Percentiles rank a stretch among this genome's conserved stretches.
Conservation (phyloP, 1,140 invertebrate species). For the Bombus superbus region DNA sequence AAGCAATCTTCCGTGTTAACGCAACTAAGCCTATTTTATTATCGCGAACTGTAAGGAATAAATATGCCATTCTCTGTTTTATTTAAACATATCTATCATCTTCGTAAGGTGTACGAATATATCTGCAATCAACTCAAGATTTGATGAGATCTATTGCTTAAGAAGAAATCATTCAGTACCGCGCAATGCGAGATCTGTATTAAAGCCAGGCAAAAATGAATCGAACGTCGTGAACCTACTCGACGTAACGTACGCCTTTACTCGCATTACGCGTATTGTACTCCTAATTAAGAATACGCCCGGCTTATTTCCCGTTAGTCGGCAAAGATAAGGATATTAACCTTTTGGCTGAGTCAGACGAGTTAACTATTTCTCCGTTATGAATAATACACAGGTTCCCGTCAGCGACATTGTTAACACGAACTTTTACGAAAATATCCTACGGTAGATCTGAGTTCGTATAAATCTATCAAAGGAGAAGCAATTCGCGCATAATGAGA, state of each 20-base stretch:
- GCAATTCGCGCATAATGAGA: background rate
- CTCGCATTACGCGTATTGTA: slow-evolving; percentile 23
- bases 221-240: background rate
- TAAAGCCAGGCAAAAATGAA: background rate
- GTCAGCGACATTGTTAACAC: background rate
- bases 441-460: background rate
- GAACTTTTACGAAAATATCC: background rate
- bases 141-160: background rate
- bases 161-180: background rate
- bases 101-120: background rate
- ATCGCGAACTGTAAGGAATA: background rate
- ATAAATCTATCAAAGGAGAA: background rate
- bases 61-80: background rate
- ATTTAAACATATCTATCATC: background rate
- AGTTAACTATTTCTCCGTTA: background rate
- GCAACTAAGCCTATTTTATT: background rate
- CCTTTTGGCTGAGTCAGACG: background rate
- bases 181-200: background rate
- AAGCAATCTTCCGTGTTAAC: no score
- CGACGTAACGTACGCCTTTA: background rate
- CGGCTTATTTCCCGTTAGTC: slow-evolving; percentile 14
- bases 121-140: background rate
- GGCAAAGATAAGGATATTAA: slow-evolving; percentile 21
- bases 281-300: slow-evolving; percentile 17
- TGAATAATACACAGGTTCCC: background rate